These are phyloP conservation scores for Torymus texanus DNA, from an alignment of 2,888 invertebrate species.

Conservation along the genomic window DNA sequence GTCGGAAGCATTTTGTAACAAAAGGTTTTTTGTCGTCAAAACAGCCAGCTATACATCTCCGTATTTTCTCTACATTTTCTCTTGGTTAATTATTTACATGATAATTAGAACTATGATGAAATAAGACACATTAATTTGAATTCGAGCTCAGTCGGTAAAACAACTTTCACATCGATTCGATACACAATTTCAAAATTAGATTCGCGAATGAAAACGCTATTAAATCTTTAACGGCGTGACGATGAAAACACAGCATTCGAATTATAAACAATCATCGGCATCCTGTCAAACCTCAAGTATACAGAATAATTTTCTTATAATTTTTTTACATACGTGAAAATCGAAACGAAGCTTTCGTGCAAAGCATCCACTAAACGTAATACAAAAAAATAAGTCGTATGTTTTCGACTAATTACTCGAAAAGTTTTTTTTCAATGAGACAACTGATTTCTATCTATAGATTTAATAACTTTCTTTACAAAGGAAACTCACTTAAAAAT, in stretches of 20 bases:
- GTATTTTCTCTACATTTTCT: no score
- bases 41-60: no score
- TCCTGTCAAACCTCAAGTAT: background rate
- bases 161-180: background rate
- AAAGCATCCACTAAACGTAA: slow-evolving; percentile 19
- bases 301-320: background rate
- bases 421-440: slow-evolving; percentile 19
- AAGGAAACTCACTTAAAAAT: slow-evolving; percentile 41
- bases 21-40: no score
- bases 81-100: no score
- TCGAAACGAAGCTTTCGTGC: background rate
- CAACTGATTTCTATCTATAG: slow-evolving; percentile 21
- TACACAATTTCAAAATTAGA: slow-evolving; percentile 11
- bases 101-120: no score
- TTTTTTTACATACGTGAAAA: slow-evolving; percentile 9
- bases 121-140: no score
- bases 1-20: no score
- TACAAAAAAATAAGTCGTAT: slow-evolving; percentile 20
- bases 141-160: slow-evolving; percentile 22
- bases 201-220: slow-evolving; percentile 1
- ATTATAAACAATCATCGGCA: slow-evolving; percentile 7
- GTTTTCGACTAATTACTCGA: slow-evolving; percentile 14
- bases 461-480: slow-evolving; percentile 41
- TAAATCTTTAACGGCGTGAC: background rate
- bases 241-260: background rate